Conservation (phyloP, 2,888 invertebrate genomes). For the Caenorhabditis sinica region DNA sequence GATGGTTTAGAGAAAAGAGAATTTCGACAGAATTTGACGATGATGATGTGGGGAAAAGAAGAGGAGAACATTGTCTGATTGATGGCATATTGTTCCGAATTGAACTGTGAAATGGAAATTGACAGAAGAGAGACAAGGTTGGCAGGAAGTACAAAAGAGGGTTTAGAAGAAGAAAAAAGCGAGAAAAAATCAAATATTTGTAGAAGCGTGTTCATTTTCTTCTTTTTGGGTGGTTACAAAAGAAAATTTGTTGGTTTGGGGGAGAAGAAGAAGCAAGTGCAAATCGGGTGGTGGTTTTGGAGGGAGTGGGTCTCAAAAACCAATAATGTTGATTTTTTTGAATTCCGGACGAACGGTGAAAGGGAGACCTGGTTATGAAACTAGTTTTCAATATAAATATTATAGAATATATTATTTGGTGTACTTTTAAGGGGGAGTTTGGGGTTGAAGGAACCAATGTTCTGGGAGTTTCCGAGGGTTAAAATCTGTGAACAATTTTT, state of each 20-base stretch:
- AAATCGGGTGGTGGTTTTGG: slow-evolving; percentile 21
- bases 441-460: no score
- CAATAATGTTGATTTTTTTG: slow-evolving; percentile 11
- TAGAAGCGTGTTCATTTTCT: slow-evolving; percentile 28
- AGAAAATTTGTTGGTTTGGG: not conserved
- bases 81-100: slow-evolving; percentile 51
- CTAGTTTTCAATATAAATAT: not conserved
- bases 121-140: not conserved
- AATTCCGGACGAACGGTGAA: not conserved
- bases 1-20: slow-evolving; percentile 6
- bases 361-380: not conserved
- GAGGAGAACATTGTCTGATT: slow-evolving; percentile 57
- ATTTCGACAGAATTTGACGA: slow-evolving; percentile 5
- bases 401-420: not conserved
- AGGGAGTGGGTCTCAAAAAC: slow-evolving; percentile 47
- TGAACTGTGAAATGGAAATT: slow-evolving; percentile 44
- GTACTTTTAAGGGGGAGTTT: no score
- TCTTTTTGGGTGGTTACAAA: not conserved
- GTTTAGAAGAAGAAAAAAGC: not conserved
- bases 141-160: slow-evolving; percentile 18
- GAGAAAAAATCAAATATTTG: slow-evolving; percentile 56
- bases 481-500: no score
- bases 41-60: slow-evolving; percentile 35
- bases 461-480: no score
- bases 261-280: slow-evolving; percentile 4